These are phyloP conservation scores for Macaria liturata DNA, from an alignment of 2,888 invertebrate genomes.

Conservation along the genomic window DNA sequence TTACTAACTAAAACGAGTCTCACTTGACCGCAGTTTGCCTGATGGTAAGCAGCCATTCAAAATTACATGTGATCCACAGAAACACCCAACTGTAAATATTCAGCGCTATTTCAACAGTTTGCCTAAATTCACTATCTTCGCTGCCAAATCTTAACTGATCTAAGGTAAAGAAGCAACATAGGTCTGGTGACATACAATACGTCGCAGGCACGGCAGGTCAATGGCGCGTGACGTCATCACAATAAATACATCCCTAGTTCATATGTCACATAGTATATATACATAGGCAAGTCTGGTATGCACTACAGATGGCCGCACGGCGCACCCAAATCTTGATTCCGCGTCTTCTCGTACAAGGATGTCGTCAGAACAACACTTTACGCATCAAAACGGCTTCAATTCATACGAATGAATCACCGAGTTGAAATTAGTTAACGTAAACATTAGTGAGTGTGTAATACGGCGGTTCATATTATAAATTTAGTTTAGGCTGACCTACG, in stretches of 20 bases:
- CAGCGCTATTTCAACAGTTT: neutral
- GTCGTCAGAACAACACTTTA: slow-evolving; percentile 29
- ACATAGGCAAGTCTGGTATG: slow-evolving; percentile 44
- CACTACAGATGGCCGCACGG: slow-evolving; percentile 38
- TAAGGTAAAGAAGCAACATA: neutral
- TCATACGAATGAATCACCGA: slow-evolving; percentile 30
- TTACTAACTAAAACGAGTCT: too few relatives aligned
- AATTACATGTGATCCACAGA: too few relatives aligned
- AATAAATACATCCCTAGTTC: slow-evolving; percentile 52
- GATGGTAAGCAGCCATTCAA: too few relatives aligned
- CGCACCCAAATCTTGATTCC: slow-evolving; percentile 51
- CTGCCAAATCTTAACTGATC: slow-evolving; percentile 4
- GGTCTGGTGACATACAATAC: slow-evolving; percentile 9
- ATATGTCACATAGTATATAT: slow-evolving; percentile 37
- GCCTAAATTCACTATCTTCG: neutral
- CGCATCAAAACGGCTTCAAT: slow-evolving; percentile 29
- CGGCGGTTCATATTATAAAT: slow-evolving; percentile 27
- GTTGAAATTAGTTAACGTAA: slow-evolving; percentile 29
- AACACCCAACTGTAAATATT: too few relatives aligned
- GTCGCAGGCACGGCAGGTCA: slow-evolving; percentile 58
- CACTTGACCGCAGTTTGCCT: too few relatives aligned
- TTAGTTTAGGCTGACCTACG: slow-evolving; percentile 20
- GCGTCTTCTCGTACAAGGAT: slow-evolving; percentile 27
- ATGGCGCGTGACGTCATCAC: slow-evolving; percentile 72
- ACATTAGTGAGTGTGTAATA: slow-evolving; percentile 25